These are phyloP conservation scores for Piezodorus guildinii DNA, from an alignment of 1,140 invertebrate species.

Conservation along the genomic window DNA sequence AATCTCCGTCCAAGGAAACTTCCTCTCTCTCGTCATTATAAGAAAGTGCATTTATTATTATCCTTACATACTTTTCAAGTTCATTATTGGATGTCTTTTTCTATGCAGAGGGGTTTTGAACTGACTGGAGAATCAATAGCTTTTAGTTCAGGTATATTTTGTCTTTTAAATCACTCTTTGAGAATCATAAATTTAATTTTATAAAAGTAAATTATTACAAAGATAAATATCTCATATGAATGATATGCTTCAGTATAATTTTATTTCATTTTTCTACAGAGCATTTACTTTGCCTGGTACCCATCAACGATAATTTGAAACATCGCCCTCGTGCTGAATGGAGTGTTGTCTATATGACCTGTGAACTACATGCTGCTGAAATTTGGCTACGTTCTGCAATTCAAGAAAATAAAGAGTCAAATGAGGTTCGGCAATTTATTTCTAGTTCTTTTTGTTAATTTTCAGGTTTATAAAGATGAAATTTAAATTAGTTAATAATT, in stretches of 20 bases:
- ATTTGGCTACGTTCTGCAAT: slow-evolving; percentile 80
- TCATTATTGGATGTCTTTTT: slow-evolving; percentile 97
- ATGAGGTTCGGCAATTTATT: slow-evolving; percentile 10
- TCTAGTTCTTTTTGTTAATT: background rate
- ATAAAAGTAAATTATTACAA: no score
- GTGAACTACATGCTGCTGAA: slow-evolving; percentile 78
- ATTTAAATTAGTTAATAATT: background rate
- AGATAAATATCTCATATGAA: no score
- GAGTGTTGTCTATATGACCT: slow-evolving; percentile 87
- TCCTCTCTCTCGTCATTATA: slow-evolving; percentile 87
- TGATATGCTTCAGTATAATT: no score
- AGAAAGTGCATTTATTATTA: slow-evolving; percentile 71
- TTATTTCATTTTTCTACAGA: slow-evolving; percentile 37
- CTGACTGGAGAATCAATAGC: slow-evolving; percentile 75
- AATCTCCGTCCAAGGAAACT: slow-evolving; percentile 73
- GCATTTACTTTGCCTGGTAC: slow-evolving; percentile 61
- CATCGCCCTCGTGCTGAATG: slow-evolving; percentile 79
- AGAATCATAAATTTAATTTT: background rate
- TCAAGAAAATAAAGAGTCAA: slow-evolving; percentile 41
- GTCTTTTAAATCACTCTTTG: background rate
- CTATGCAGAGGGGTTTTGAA: slow-evolving; percentile 88
- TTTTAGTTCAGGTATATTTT: slow-evolving; percentile 55
- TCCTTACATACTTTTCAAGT: slow-evolving; percentile 84
- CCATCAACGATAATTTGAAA: slow-evolving; percentile 69
- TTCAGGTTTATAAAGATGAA: no score